These are phyloP conservation scores for Macroramphosus scolopax DNA, from an alignment of 2,797 vertebrate species.

Conservation along the genomic window DNA sequence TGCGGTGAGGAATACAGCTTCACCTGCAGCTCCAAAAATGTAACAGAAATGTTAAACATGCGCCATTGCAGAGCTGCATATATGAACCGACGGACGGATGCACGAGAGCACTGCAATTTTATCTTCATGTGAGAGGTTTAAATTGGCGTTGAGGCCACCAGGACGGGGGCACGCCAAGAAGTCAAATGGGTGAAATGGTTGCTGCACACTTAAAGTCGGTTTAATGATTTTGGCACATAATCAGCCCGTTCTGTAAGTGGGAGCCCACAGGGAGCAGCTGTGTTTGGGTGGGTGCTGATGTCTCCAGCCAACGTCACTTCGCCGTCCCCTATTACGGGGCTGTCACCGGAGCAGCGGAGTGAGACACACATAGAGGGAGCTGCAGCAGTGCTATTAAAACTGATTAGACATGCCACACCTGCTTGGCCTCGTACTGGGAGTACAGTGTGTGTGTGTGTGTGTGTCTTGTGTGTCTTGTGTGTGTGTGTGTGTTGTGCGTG, in stretches of 20 bases:
- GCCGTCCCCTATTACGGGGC: constrained; percentile 57
- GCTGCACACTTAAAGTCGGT: constrained; percentile 58
- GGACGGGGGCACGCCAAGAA: constrained; percentile 23
- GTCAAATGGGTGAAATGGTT: constrained; percentile 41
- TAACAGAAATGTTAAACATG: too few species aligned
- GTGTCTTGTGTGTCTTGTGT: too few species aligned
- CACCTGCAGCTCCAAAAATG: not conserved
- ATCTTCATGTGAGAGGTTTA: constrained; percentile 38
- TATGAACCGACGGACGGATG: not conserved
- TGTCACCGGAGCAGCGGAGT: constrained; percentile 82
- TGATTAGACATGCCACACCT: constrained; percentile 75
- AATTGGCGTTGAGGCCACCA: constrained; percentile 27
- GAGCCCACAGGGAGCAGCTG: constrained; percentile 80
- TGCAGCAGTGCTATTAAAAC: constrained; percentile 62
- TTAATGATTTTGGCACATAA: constrained; percentile 73
- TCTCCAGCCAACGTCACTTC: constrained; percentile 38
- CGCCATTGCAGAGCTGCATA: not conserved
- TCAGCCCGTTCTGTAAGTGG: constrained; percentile 48
- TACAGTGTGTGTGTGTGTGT: constrained; percentile 18
- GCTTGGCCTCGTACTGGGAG: constrained; percentile 24
- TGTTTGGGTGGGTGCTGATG: constrained; percentile 64
- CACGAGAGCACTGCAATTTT: constrained; percentile 7
- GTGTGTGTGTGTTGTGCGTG: constrained; percentile 2
- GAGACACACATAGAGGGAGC: constrained; percentile 60
- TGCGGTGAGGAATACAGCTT: constrained; percentile 65